Base-by-base conservation (phyloP, 2,888 invertebrate genomes). In the Eupithecia exiguata region DNA sequence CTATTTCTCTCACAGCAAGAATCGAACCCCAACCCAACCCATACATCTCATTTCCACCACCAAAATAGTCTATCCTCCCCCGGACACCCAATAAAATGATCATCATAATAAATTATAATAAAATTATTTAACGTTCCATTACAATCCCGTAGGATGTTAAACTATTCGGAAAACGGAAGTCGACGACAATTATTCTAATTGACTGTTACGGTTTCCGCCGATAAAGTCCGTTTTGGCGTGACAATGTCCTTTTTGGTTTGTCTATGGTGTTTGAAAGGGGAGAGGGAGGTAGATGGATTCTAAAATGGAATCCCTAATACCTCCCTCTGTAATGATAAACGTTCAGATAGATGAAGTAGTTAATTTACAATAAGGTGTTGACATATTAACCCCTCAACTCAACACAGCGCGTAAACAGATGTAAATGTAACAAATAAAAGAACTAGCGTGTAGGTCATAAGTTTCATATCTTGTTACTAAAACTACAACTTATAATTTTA, bases 141-240 rank as follows among this genome's bases (percentile, higher is more conserved):
- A 73, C 63, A 71, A 72, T 75, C 76, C 79, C 77, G 76, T 69
- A 75, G 77, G 71, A 76, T 75, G 76, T 78, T 77, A 73, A 83
- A 82, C 79, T 75, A 80, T 84, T 83, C 82, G 82, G 80, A 81
- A 76, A 83, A 80, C 78, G 86, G 87, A 87, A 86, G 80, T 82
- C 74, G 69, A 65, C 81, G 80, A 80, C 80, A 86, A 84, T 87
- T 86, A 86, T 82, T 83, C 81, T 86, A 87, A 87, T 87, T 87
- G 84, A 84, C 83, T 82, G 62, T 84, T 83, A 87, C 83, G 82
- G 86, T 81, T 84, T 85, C 86, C 84, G 83, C 77, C 68, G 78
- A 82, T 83, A 83, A 77, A 76, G 78, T 75, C 78, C 78, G 78
- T 77, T 75, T 79, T 72, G 66, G 53, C 63, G 61, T 38, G 49